Evolutionary conservation across 2,797 vertebrate species (phyloP).

Genomic region (Melanogrammus aeglefinus): DNA sequence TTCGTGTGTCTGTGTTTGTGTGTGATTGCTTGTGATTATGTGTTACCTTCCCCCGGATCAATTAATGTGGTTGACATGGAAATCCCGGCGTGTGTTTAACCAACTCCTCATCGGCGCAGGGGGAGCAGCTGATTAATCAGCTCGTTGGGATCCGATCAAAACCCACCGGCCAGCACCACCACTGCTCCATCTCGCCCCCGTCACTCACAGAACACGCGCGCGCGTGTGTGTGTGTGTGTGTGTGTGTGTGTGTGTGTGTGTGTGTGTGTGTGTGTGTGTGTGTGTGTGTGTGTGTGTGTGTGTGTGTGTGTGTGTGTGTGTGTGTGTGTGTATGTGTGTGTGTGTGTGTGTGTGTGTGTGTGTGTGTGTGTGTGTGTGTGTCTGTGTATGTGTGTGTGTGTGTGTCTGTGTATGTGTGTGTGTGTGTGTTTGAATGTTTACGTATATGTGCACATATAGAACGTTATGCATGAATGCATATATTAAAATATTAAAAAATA

Average conservation of each 20-base stretch:
- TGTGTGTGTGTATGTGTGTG: conserved; percentile 33
- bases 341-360: too few species aligned
- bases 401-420: conserved; percentile 40
- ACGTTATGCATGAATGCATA: too few species aligned
- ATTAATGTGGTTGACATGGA: conserved; percentile 73
- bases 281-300: conserved; percentile 6
- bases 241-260: conserved; percentile 17
- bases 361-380: conserved; percentile 35
- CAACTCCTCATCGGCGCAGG: conserved; percentile 58
- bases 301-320: conserved; percentile 11
- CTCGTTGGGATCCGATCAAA: conserved; percentile 70
- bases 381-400: too few species aligned
- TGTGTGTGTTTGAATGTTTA: conserved; percentile 6
- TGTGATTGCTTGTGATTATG: neutral
- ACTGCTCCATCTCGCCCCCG: conserved; percentile 40
- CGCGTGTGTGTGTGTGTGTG: too few species aligned
- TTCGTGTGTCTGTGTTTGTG: neutral
- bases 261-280: conserved; percentile 32
- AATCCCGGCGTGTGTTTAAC: conserved; percentile 76
- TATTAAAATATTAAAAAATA: too few species aligned
- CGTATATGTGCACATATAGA: neutral
- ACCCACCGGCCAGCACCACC: conserved; percentile 55
- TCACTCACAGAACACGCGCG: conserved; percentile 44
- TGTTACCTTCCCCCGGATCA: conserved; percentile 48
- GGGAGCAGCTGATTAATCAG: conserved; percentile 71